A percentile compares a stretch with the other conserved stretches of the same genome.
phyloP scores from a whole-genome alignment of 2,888 invertebrate genomes.

The Drosophila dives region DNA sequence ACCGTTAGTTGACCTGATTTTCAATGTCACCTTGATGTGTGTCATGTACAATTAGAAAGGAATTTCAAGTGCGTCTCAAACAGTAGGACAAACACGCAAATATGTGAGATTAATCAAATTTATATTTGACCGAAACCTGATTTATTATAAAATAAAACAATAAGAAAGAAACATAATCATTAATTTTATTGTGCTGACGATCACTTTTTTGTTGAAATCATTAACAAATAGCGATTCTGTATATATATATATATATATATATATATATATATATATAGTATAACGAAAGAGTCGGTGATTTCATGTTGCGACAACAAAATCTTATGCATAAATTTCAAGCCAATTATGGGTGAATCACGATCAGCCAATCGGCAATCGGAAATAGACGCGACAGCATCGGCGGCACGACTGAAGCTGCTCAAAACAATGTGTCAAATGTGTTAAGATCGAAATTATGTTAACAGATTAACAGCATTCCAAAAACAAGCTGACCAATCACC shows the following conservation, averaged over 20 bases:
- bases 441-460: slow-evolving; percentile 80
- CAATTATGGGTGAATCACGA: slow-evolving; percentile 78
- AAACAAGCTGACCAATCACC: slow-evolving; percentile 53
- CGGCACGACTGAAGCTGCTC: slow-evolving; percentile 71
- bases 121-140: slow-evolving; percentile 65
- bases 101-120: slow-evolving; percentile 50
- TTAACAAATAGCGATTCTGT: slow-evolving; percentile 76
- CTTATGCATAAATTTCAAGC: slow-evolving; percentile 75
- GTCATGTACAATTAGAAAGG: slow-evolving; percentile 73
- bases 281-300: slow-evolving; percentile 63
- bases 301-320: slow-evolving; percentile 51
- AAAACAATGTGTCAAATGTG: slow-evolving; percentile 78
- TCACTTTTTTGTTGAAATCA: slow-evolving; percentile 77
- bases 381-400: slow-evolving; percentile 49
- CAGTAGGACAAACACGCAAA: slow-evolving; percentile 15
- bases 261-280: slow-evolving; percentile 48
- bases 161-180: slow-evolving; percentile 59
- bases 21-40: slow-evolving; percentile 46
- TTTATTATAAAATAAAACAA: slow-evolving; percentile 51
- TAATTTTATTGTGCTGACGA: slow-evolving; percentile 78
- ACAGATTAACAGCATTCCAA: slow-evolving; percentile 78
- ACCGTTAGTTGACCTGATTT: slow-evolving; percentile 70
- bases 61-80: slow-evolving; percentile 66
- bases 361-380: slow-evolving; percentile 65
- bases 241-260: slow-evolving; percentile 41